Base-by-base conservation (phyloP, 2,888 invertebrate genomes). In the Ptychoptera albimana region DNA sequence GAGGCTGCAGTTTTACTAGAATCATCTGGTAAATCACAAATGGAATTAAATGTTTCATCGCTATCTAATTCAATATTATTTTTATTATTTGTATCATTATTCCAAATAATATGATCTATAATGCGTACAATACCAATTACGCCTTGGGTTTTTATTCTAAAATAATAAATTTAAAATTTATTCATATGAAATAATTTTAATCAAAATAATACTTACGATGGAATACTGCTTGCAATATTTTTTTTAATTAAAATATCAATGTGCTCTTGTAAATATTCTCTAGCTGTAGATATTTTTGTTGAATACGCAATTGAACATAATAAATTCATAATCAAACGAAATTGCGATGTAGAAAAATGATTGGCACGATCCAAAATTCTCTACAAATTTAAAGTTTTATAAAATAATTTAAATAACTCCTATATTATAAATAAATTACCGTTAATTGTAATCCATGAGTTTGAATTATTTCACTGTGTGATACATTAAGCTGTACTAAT, bases 221-320 rank as follows among this genome's bases (percentile, higher is more conserved):
- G 68, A 51, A 73, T 73, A 3, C 75, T 72, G 57, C 75, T 78
- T 2, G 79, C 75, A 34, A 91, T 66, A 61, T 88, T 84, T 60
- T 92, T 92, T 51, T 80, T 75, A n/a, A 89, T 74, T 13, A 88
- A 67, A 70, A 91, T 89, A 56, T 81, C 78, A 43, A 92, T 72
- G 57, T 89, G 87, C 65, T 85, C 82, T 60, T 81, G 76, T 35
- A 86, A 70, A 55, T 85, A 81, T 61, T 81, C 80, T 44, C 85
- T 73, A 29, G 69, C 67, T 34, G 64, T 56, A 23, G 60, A 50
- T 9, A 56, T 64, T 39, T 60, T 62, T 51, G 56, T 59, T n/a
- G 65, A 70, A 63, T 63, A 89, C 23, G 82, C 82, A 37, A 87
- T 69, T 13, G 72, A 73, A 57, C 86, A 84, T 4, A 92, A 61